These are phyloP conservation scores for Zapus hudsonius DNA, from an alignment of 2,113 vertebrate genomes.

Conservation along the genomic window DNA sequence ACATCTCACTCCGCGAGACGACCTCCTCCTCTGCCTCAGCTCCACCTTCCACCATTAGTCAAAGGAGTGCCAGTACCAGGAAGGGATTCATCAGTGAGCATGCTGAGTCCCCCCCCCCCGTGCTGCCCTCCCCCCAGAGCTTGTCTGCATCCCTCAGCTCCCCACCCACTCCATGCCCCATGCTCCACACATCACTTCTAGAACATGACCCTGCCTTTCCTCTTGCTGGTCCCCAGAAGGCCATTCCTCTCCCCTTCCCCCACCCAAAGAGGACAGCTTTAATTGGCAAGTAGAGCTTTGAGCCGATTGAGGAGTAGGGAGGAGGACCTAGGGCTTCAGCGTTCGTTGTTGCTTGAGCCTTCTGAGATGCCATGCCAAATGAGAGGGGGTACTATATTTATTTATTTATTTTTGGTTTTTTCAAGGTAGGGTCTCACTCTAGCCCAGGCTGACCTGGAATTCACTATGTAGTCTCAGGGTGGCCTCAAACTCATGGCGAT, in stretches of 20 bases:
- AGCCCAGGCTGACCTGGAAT: too few relatives aligned
- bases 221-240: background rate
- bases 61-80: conserved; percentile 64
- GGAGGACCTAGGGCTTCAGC: background rate
- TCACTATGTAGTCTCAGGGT: too few relatives aligned
- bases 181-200: background rate
- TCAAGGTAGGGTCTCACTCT: too few relatives aligned
- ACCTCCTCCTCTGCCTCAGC: background rate
- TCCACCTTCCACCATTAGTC: conserved; percentile 53
- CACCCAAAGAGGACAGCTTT: background rate
- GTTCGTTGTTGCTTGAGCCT: background rate
- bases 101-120: conserved; percentile 19
- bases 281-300: background rate
- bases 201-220: background rate
- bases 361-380: background rate
- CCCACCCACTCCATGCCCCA: too few relatives aligned
- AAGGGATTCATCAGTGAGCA: conserved; percentile 69
- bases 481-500: too few relatives aligned
- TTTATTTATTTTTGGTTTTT: too few relatives aligned
- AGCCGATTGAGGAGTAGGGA: background rate
- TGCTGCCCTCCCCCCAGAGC: background rate
- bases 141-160: conserved; percentile 24
- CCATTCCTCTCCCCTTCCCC: background rate
- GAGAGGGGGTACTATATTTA: background rate
- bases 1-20: conserved; percentile 52